These are phyloP conservation scores for Acheta domesticus DNA, from an alignment of 2,888 invertebrate species.

Conservation along the genomic window DNA sequence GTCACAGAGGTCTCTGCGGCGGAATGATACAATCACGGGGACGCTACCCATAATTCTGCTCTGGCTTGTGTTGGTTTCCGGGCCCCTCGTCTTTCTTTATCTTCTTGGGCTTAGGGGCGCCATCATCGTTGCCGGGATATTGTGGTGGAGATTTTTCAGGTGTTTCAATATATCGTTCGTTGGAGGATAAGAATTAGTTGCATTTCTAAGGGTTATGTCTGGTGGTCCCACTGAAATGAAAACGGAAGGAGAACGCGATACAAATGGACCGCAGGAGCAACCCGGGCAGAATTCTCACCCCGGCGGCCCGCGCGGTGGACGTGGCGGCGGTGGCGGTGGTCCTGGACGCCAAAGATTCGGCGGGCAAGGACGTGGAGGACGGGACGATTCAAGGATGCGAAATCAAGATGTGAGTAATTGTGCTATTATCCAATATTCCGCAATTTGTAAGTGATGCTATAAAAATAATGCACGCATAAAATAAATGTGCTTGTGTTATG, in stretches of 20 bases:
- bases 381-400: conserved; percentile 30
- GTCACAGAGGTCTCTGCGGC: neutral
- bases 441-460: no score
- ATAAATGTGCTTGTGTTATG: no score
- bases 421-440: no score
- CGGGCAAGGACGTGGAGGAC: conserved; percentile 25
- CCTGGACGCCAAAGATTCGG: conserved; percentile 29
- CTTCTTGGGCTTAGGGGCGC: neutral
- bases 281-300: conserved; percentile 27
- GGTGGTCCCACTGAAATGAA: conserved; percentile 25
- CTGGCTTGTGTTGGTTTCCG: neutral
- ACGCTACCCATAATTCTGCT: neutral
- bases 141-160: neutral
- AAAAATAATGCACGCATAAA: no score
- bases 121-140: neutral
- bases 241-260: conserved; percentile 24
- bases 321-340: conserved; percentile 31
- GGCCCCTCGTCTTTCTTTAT: neutral
- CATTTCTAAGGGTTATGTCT: conserved; percentile 11
- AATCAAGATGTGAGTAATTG: conserved; percentile 30
- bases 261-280: conserved; percentile 29
- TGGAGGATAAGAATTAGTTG: neutral
- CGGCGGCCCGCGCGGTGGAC: conserved; percentile 27
- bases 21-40: neutral
- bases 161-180: no score